Conservation (phyloP, 2,797 vertebrate genomes). For the Gastrophryne carolinensis region DNA sequence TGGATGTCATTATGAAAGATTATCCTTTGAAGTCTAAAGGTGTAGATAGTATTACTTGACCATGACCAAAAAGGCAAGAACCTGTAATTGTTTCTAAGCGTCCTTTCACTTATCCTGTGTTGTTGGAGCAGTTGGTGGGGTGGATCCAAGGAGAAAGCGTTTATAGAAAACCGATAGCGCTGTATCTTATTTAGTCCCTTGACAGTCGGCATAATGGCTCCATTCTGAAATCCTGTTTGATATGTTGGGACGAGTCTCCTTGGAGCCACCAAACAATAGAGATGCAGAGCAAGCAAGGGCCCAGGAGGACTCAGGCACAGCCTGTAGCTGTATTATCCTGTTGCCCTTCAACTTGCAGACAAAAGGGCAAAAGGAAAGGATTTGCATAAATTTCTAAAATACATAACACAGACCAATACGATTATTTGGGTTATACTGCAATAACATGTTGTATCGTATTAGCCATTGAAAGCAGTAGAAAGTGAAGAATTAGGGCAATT, state of each 20-base stretch:
- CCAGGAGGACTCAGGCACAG: conserved; percentile 2
- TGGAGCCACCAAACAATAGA: conserved; percentile 52
- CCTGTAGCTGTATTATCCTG: neutral
- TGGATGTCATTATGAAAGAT: too few relatives aligned
- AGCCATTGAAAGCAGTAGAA: too few relatives aligned
- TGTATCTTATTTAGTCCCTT: conserved; percentile 50
- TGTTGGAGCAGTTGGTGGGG: conserved; percentile 25
- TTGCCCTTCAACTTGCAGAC: neutral
- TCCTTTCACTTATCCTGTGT: neutral
- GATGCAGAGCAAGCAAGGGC: conserved; percentile 53
- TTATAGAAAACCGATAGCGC: conserved; percentile 40
- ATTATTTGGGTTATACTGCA: too few relatives aligned
- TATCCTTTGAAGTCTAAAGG: too few relatives aligned
- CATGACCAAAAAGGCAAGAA: too few relatives aligned
- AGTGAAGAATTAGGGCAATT: too few relatives aligned
- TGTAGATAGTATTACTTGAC: too few relatives aligned
- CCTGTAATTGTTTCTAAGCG: neutral
- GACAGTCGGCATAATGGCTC: conserved; percentile 51
- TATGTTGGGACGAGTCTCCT: conserved; percentile 52
- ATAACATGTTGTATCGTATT: too few relatives aligned
- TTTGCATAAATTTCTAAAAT: neutral
- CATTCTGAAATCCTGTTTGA: conserved; percentile 56
- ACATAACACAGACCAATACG: too few relatives aligned
- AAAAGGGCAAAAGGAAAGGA: neutral
- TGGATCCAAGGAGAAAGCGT: conserved; percentile 28